phyloP scores from a whole-genome alignment of 1,140 invertebrate genomes.

The Drosophila pseudoobscura region DNA sequence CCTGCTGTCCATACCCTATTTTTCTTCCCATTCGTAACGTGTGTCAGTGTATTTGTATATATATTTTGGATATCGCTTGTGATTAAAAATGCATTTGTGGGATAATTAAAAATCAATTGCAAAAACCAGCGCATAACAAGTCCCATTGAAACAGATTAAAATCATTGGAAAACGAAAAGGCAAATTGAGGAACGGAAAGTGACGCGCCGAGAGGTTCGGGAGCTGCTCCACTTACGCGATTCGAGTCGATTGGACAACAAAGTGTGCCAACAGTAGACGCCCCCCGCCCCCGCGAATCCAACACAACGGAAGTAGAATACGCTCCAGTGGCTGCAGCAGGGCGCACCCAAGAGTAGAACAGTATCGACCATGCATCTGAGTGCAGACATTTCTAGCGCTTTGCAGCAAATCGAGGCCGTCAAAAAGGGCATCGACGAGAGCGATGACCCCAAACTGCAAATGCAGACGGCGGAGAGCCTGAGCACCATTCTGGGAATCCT shows the following conservation, averaged over 20 bases:
- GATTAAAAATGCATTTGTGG: neutral
- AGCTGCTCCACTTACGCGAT: slow-evolving; percentile 26
- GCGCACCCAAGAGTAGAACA: slow-evolving; percentile 43
- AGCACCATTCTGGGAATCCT: slow-evolving; percentile 93
- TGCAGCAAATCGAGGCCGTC: slow-evolving; percentile 91
- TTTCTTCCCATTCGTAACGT: no score
- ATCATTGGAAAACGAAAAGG: neutral
- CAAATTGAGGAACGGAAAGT: neutral
- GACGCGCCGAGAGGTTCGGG: neutral
- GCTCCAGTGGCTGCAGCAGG: slow-evolving; percentile 49
- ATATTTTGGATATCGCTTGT: no score
- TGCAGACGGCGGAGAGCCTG: slow-evolving; percentile 92
- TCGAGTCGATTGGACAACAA: slow-evolving; percentile 17
- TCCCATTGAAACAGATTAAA: slow-evolving; percentile 8
- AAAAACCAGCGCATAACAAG: slow-evolving; percentile 11
- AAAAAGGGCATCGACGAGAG: slow-evolving; percentile 89
- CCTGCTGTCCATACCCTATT: no score
- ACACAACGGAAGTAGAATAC: slow-evolving; percentile 46
- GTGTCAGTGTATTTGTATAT: no score
- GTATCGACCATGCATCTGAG: slow-evolving; percentile 78
- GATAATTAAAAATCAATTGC: slow-evolving; percentile 55
- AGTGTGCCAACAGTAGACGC: slow-evolving; percentile 46
- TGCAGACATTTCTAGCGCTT: slow-evolving; percentile 87
- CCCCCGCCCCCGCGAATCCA: slow-evolving; percentile 8
- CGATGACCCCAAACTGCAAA: slow-evolving; percentile 89